Evolutionary conservation across 2,888 invertebrate species (phyloP), one percentile per base, ranked within the genome.

Genomic region (Scaeva pyrastri): DNA sequence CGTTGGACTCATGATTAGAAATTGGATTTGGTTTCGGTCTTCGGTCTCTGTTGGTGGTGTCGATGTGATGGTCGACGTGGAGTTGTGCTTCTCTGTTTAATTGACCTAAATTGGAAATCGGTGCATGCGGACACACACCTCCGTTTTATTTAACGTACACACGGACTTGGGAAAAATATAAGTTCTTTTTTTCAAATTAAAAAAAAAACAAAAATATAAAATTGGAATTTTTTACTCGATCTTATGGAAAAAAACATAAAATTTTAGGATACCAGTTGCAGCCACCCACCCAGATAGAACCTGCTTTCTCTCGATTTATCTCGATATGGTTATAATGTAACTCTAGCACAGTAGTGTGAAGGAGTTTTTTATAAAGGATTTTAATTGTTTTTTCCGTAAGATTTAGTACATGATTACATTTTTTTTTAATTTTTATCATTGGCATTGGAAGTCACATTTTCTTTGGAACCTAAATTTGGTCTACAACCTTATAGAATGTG

Each of bases 91-190:
- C 85, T 86, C 82, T 64, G 86, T 86, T 82, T 86, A 82, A 86
- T 86, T 86, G 86, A 86, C 82, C 81, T 60, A 86, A 86, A 86
- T 86, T 86, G 82, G 77, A 60, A 78, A 81, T 80, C 71, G 68
- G 39, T 83, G 26, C 21, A 7, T 71, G n/a, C 11, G 3, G 50
- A 66, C 23, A 21, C 43, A 36, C 71, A 60, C 48, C 55, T 36
- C 31, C 52, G n/a, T 55, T 7, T 12, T 50, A 23, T 31, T 26
- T 16, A 45, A 36, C 36, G 14, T 12, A 12, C 41, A 64, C 19
- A 6, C 11, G 19, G 14, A 36, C 14, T 45, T 12, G 6, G 36
- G 39, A 39, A 66, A 60, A 36, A 73, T 68, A 60, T n/a, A 50
- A 43, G 45, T 78, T 52, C 72, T 60, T 50, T 16, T 77, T 16